Base-by-base conservation (phyloP, 2,797 vertebrate species). In the Molossus alvarezi region DNA sequence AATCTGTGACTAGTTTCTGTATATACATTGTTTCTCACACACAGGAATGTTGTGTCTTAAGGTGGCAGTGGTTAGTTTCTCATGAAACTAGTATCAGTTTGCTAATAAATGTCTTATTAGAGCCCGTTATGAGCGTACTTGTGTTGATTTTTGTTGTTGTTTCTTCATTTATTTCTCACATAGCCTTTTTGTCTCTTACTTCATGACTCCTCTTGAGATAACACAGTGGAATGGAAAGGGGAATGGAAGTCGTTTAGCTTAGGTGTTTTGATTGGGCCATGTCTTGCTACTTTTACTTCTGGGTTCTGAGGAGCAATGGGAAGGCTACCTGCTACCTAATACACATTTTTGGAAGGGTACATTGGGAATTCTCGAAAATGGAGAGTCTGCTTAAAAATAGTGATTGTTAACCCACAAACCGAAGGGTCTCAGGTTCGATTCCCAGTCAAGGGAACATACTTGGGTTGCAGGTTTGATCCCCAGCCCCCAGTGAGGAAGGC, bases 101-200 rank as follows among this genome's bases (percentile, higher is more conserved):
- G 51, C 48, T 37, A 77, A 10, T 37, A 72, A 62, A 57, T 82
- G 18, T 60, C 25, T 69, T 37, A 11, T 17, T 85, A 85, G 25
- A 76, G 29, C 65, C 21, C n/a, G 3, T 64, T 71, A 41, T 51
- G 25, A 81, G 10, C 37, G 4, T 87, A 53, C 20, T 51, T 75
- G 9, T 41, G 9, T 45, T 75, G 41, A 25, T 67, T 64, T 25
- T 60, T 82, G 60, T 77, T 71, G 11, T 53, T 67, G 8, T 41
- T 69, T 23, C 20, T 15, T 64, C n/a, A 55, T 75, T 72, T 82
- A 69, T 23, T 72, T 93, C n/a, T 85, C 53, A 58, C 15, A 51
- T 57, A 85, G 29, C 53, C 58, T 79, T 57, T 91, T 88, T 81
- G 15, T 87, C 33, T 93, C 12, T 29, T 25, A 14, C 62, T 69